phyloP scores from a whole-genome alignment of 1,140 invertebrate genomes.

The Leptinotarsa defecta region DNA sequence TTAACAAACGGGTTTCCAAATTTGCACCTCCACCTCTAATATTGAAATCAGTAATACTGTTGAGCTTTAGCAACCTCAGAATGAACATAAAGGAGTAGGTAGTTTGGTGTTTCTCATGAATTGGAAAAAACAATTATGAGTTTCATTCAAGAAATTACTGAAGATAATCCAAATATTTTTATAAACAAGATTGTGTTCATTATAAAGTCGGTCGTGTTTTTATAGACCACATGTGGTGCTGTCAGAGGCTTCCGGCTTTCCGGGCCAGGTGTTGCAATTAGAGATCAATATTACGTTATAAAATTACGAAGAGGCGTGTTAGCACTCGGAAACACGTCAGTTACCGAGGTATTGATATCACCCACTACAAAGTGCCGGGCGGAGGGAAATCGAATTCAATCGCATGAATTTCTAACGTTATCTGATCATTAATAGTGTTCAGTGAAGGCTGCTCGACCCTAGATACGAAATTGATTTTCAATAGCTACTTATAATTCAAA shows the following conservation, averaged over 20 bases:
- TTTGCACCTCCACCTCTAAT: too few relatives aligned
- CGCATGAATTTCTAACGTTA: conserved; percentile 5
- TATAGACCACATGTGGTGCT: conserved; percentile 11
- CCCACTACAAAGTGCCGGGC: neutral
- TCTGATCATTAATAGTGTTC: neutral
- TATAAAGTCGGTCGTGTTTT: neutral
- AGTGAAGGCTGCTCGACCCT: too few relatives aligned
- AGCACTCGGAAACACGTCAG: conserved; percentile 4
- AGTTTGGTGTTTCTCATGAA: too few relatives aligned
- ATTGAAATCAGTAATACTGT: too few relatives aligned
- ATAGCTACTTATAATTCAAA: too few relatives aligned
- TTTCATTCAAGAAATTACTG: too few relatives aligned
- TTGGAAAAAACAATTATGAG: too few relatives aligned
- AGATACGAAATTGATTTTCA: too few relatives aligned
- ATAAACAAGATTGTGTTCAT: neutral
- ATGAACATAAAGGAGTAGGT: too few relatives aligned
- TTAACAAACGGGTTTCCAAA: too few relatives aligned
- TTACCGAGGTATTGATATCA: neutral
- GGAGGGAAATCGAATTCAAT: neutral
- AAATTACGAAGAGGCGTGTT: conserved; percentile 5
- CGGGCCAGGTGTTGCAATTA: conserved; percentile 19
- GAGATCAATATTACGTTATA: conserved; percentile 13
- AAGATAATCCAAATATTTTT: too few relatives aligned
- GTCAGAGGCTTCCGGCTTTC: conserved; percentile 17
- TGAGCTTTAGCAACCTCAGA: too few relatives aligned